phyloP scores from a whole-genome alignment of 2,888 invertebrate genomes.

The Ichneumon xanthorius region DNA sequence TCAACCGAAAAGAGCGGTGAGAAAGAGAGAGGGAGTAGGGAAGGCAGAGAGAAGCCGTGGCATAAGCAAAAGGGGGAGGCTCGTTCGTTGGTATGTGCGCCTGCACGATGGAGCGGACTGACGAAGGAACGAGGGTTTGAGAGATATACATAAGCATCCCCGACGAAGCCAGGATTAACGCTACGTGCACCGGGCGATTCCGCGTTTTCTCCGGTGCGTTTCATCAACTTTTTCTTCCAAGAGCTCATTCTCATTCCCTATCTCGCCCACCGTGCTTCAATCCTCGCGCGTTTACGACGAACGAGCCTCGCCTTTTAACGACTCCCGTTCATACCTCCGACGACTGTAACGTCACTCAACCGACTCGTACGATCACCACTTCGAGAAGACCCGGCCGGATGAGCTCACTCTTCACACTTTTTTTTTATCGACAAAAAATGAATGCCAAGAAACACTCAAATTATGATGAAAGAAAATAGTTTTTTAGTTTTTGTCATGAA shows the following conservation, averaged over 20 bases:
- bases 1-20: constrained; percentile 81
- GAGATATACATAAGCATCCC: constrained; percentile 75
- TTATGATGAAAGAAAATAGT: not conserved
- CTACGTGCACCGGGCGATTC: constrained; percentile 77
- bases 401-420: not conserved
- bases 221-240: constrained; percentile 61
- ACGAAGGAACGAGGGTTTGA: constrained; percentile 53
- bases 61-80: constrained; percentile 43
- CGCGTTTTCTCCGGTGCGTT: constrained; percentile 46
- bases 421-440: not conserved
- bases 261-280: constrained; percentile 40
- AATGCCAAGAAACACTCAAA: not conserved
- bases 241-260: constrained; percentile 35
- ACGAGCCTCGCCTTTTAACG: constrained; percentile 67
- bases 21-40: constrained; percentile 50
- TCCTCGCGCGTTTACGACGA: constrained; percentile 57
- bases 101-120: constrained; percentile 51
- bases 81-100: constrained; percentile 41
- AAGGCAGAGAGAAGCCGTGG: constrained; percentile 49
- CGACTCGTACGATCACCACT: not conserved
- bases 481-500: too few species aligned
- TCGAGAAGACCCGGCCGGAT: not conserved
- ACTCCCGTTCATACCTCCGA: constrained; percentile 39
- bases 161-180: constrained; percentile 79
- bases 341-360: constrained; percentile 22